These are phyloP conservation scores for Nephotettix cincticeps DNA, from an alignment of 1,140 invertebrate species.

Conservation along the genomic window DNA sequence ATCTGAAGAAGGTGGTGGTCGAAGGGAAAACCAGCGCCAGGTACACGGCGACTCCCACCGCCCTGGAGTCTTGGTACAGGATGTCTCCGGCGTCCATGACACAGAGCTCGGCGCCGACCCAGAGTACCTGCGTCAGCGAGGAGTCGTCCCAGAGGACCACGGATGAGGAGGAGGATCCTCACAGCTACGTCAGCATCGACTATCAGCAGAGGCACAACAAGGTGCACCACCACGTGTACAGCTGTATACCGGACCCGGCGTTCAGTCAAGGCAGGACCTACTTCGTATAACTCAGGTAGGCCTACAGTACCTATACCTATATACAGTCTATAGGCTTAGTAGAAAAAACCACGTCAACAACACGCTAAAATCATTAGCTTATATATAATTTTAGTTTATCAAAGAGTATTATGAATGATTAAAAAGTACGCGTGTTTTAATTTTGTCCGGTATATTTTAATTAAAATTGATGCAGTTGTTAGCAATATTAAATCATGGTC, in stretches of 20 bases:
- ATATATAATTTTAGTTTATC: too few relatives aligned
- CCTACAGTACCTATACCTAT: too few relatives aligned
- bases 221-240: conserved; percentile 54
- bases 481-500: too few relatives aligned
- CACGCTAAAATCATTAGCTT: too few relatives aligned
- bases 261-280: conserved; percentile 41
- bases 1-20: conserved; percentile 36
- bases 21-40: conserved; percentile 47
- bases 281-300: conserved; percentile 38
- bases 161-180: conserved; percentile 57
- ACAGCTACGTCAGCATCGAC: conserved; percentile 47
- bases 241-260: conserved; percentile 54
- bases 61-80: conserved; percentile 53
- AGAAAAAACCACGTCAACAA: too few relatives aligned
- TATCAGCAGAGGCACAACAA: conserved; percentile 45
- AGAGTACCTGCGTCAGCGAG: conserved; percentile 63
- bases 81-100: conserved; percentile 40
- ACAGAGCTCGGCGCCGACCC: conserved; percentile 55
- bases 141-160: conserved; percentile 58
- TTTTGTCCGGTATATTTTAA: too few relatives aligned
- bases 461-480: too few relatives aligned
- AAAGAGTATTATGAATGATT: too few relatives aligned
- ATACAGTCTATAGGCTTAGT: too few relatives aligned
- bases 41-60: conserved; percentile 58
- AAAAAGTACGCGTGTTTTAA: too few relatives aligned